Percentiles rank a stretch among this genome's conserved stretches.
These are phyloP conservation scores for Acipenser oxyrinchus DNA, from an alignment of 2,797 vertebrate genomes.

Conservation along the genomic window DNA sequence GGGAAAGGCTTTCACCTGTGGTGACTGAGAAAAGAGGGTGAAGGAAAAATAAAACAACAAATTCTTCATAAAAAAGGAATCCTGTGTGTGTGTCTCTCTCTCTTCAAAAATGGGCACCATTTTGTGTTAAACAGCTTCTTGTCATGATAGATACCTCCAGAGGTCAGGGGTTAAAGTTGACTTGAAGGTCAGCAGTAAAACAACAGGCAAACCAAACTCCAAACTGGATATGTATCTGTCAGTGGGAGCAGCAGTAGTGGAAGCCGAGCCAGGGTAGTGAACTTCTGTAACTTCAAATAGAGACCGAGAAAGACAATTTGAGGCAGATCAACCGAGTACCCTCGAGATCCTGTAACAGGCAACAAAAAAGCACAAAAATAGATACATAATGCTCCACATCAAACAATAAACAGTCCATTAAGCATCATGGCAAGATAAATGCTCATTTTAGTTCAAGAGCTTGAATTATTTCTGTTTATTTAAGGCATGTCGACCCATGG, in stretches of 20 bases:
- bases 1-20: conserved; percentile 79
- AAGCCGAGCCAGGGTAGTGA: conserved; percentile 51
- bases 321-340: conserved; percentile 53
- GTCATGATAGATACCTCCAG: conserved; percentile 88
- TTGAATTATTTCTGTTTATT: conserved; percentile 90
- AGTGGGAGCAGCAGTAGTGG: conserved; percentile 54
- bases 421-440: conserved; percentile 51
- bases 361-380: conserved; percentile 46
- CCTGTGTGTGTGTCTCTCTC: conserved; percentile 41
- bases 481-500: conserved; percentile 91
- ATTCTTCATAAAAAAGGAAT: conserved; percentile 66
- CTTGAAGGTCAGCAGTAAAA: conserved; percentile 92
- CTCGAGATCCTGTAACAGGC: conserved; percentile 39
- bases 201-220: conserved; percentile 81
- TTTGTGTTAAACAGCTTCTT: conserved; percentile 97
- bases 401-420: conserved; percentile 78
- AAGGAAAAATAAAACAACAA: conserved; percentile 48
- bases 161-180: conserved; percentile 97
- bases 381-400: conserved; percentile 67
- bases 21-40: conserved; percentile 67
- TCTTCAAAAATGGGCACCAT: conserved; percentile 79
- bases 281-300: conserved; percentile 62
- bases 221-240: conserved; percentile 77
- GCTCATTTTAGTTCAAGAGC: conserved; percentile 66
- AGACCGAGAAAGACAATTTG: conserved; percentile 45